Conservation (phyloP, 92 coral and sea anemone genomes). For the Virgularia gustaviana region DNA sequence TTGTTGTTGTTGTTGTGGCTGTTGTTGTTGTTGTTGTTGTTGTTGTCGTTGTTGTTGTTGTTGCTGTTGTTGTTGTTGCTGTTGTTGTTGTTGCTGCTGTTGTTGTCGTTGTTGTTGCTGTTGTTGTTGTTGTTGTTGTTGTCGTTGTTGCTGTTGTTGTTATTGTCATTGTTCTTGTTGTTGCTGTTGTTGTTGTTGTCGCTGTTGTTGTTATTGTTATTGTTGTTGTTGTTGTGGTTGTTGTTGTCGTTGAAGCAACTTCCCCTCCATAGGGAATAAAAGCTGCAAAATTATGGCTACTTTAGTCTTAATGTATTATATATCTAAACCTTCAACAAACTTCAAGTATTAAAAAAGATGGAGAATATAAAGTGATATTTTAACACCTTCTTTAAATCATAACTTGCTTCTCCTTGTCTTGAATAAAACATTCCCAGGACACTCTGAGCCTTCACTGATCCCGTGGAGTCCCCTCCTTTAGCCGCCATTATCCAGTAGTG, state of each 20-base stretch:
- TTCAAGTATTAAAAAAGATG: too few species aligned
- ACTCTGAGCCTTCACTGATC: conserved; percentile 84
- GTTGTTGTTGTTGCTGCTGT: background rate
- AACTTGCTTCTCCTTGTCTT: conserved; percentile 67
- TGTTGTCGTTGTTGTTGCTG: background rate
- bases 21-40: too few species aligned
- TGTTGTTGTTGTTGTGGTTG: too few species aligned
- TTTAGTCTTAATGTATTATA: too few species aligned
- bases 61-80: background rate
- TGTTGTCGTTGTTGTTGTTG: background rate
- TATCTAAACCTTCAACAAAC: too few species aligned
- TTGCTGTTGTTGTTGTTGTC: background rate
- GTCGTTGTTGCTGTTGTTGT: background rate
- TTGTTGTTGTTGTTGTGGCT: too few species aligned
- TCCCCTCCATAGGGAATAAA: too few species aligned
- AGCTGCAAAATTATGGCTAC: too few species aligned
- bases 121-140: background rate
- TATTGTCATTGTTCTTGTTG: background rate
- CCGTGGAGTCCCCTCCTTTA: conserved; percentile 72
- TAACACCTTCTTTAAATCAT: conserved; percentile 83
- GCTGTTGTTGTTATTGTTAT: background rate
- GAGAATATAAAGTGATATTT: too few species aligned
- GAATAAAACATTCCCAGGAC: conserved; percentile 92
- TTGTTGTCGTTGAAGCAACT: too few species aligned
- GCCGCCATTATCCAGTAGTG: conserved; percentile 80